Conservation (phyloP, 1,140 invertebrate species). For the Eufriesea mexicana region DNA sequence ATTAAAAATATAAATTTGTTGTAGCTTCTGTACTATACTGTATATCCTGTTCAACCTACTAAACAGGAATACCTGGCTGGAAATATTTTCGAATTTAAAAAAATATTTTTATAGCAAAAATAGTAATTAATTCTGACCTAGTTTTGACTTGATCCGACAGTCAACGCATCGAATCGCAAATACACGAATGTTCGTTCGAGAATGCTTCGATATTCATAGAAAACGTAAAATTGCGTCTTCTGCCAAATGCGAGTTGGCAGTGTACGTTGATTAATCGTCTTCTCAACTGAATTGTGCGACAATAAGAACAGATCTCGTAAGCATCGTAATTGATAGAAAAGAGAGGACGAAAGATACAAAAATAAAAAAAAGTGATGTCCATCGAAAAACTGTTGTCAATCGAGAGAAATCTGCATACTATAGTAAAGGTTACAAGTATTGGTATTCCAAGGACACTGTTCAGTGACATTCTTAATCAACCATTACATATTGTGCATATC, state of each 20-base stretch:
- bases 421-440: not conserved
- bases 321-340: not conserved
- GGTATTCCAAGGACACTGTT: not conserved
- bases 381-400: not conserved
- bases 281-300: not conserved
- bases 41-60: too few species aligned
- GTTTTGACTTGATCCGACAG: not conserved
- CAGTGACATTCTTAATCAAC: not conserved
- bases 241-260: constrained; percentile 33
- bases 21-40: too few species aligned
- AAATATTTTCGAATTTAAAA: too few species aligned
- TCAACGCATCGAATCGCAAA: not conserved
- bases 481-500: too few species aligned
- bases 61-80: too few species aligned
- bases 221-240: constrained; percentile 21
- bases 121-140: too few species aligned
- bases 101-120: not conserved
- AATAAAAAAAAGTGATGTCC: not conserved
- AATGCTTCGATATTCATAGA: not conserved
- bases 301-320: not conserved
- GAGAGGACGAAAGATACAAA: not conserved
- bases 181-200: not conserved
- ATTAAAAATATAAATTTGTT: too few species aligned
- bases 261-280: constrained; percentile 13
- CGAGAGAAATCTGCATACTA: not conserved